phyloP scores from a whole-genome alignment of 2,888 invertebrate species.

The Caradrina clavipalpis region DNA sequence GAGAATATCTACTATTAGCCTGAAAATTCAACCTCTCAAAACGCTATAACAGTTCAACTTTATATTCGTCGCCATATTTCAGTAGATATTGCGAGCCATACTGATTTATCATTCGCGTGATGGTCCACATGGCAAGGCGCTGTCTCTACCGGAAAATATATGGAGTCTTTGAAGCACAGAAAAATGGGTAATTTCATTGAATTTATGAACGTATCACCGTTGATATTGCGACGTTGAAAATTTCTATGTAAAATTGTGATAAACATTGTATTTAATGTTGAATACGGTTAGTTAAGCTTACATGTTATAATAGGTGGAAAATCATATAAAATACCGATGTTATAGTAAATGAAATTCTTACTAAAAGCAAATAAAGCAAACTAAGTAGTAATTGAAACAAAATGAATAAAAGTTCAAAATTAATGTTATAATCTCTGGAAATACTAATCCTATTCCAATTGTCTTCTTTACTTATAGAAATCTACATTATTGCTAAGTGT shows the following conservation, averaged over 20 bases:
- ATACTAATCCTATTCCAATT: no score
- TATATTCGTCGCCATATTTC: constrained; percentile 43
- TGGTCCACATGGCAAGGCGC: constrained; percentile 86
- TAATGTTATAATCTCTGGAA: no score
- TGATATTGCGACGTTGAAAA: constrained; percentile 85
- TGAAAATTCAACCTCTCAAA: background rate
- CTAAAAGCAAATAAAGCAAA: no score
- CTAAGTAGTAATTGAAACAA: no score
- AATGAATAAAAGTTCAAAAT: no score
- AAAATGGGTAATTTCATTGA: constrained; percentile 90
- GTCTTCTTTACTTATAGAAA: no score
- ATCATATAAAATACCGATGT: background rate
- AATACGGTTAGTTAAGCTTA: constrained; percentile 32
- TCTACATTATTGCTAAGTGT: no score
- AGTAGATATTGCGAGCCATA: constrained; percentile 59
- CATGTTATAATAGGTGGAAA: constrained; percentile 1
- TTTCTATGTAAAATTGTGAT: constrained; percentile 82
- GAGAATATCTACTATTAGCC: background rate
- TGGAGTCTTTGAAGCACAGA: constrained; percentile 89
- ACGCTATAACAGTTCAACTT: constrained; percentile 36
- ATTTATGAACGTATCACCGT: constrained; percentile 88
- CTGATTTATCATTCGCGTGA: constrained; percentile 88
- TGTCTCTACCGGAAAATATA: constrained; percentile 86
- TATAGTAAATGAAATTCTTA: background rate
- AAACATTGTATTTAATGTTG: constrained; percentile 76